Evolutionary conservation across 1,140 invertebrate species (phyloP), one percentile per base, ranked within the genome.

Genomic region (Platorchestia sp.): DNA sequence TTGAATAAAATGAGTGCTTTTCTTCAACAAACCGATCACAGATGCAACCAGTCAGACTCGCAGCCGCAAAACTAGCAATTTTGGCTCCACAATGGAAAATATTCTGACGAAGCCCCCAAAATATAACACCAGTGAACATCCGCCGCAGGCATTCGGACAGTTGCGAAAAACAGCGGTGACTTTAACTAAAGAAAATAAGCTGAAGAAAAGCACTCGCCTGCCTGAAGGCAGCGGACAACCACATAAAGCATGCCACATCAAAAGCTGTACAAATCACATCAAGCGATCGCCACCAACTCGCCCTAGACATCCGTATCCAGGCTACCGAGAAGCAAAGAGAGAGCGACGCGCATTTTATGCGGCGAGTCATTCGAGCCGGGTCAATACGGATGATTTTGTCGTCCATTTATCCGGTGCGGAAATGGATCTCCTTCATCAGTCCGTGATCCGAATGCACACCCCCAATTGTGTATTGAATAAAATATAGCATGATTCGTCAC

Each of bases 351-450:
- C 36, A 10, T 75, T 75, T 75, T 75, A 75, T 75, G 1, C 59
- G 59, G 1, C 10, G 59, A 75, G 59, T 75, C 59, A 10, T 10
- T 75, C 59, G 14, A 75, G 59, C 59, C 59, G 59, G 59, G 59
- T 75, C 59, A 75, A 75, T 75, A 75, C 59, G 59, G 59, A 75
- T 75, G 59, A 75, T 75, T 75, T 75, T 75, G 59, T 75, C 59
- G 59, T 75, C 59, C 59, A 75, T 75, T 75, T 75, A 75, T 36
- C 10, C 59, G 59, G 59, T 75, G 59, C 59, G 59, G 59, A 75
- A 75, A 75, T 75, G 59, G 59, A 75, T 75, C 59, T 75, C 59
- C 59, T 75, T 75, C 59, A 75, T 75, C 59, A 75, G 59, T 75
- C 59, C 59, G 59, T 75, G 59, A 75, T 75, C 59, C 59, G 59